phyloP scores from a whole-genome alignment of 92 coral and sea anemone species.

The Diadumene lineata region DNA sequence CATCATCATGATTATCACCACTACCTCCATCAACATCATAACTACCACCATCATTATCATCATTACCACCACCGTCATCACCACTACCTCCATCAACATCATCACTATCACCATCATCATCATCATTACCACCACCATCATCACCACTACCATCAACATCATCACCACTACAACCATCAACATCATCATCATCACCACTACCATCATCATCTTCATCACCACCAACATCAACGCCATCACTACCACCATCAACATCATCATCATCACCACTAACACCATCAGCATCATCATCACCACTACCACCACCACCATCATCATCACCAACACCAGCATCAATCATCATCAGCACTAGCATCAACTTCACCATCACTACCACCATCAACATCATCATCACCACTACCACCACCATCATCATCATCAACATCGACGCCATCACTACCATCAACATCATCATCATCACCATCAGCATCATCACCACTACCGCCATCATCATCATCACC shows the following conservation, averaged over 20 bases:
- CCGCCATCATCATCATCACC: too few species aligned
- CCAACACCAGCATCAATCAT: background rate
- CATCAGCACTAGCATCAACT: background rate
- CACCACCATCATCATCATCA: background rate
- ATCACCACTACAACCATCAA: background rate
- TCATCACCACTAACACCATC: background rate
- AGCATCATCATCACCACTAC: background rate
- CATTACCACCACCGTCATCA: background rate
- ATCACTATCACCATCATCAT: background rate
- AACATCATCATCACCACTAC: background rate
- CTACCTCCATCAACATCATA: background rate
- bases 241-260: background rate
- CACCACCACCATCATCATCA: background rate
- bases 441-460: too few species aligned
- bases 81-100: background rate
- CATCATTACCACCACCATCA: background rate
- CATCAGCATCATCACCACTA: too few species aligned
- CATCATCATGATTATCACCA: too few species aligned
- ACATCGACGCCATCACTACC: background rate
- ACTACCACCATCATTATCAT: background rate
- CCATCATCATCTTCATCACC: background rate
- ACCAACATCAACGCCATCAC: background rate
- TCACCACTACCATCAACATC: background rate
- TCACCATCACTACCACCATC: background rate
- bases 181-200: background rate